Conservation (phyloP, 2,113 vertebrate species). For the Nothocercus nigrocapillus region DNA sequence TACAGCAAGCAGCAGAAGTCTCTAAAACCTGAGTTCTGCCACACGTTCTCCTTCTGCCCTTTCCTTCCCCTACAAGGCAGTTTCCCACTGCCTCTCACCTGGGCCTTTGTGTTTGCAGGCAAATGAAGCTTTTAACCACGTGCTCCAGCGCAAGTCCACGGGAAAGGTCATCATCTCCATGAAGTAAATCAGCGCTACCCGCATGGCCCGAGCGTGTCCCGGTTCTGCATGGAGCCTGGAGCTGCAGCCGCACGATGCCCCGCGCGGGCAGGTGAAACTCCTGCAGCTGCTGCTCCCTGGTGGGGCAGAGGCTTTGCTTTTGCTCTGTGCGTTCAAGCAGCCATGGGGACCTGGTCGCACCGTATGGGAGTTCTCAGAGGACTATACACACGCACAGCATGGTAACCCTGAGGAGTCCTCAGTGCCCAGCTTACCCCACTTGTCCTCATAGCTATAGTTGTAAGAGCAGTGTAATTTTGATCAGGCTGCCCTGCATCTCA, state of each 20-base stretch:
- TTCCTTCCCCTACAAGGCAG: neutral
- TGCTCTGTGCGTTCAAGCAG: neutral
- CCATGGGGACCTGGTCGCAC: neutral
- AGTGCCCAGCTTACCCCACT: neutral
- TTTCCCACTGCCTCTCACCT: neutral
- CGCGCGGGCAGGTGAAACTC: neutral
- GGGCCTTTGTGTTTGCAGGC: neutral
- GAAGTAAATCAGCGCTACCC: neutral
- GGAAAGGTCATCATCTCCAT: conserved; percentile 31
- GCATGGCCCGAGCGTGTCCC: neutral
- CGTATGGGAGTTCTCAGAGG: neutral
- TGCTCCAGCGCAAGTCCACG: conserved; percentile 28
- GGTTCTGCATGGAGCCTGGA: neutral
- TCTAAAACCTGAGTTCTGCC: neutral
- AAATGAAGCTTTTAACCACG: conserved; percentile 34
- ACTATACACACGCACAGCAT: rapidly evolving
- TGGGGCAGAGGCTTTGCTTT: neutral
- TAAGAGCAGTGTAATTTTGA: neutral
- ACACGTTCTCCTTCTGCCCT: neutral
- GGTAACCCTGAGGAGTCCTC: neutral
- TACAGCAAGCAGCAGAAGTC: no score
- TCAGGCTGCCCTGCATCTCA: no score
- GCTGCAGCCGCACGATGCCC: neutral
- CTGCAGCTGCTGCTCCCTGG: no score
- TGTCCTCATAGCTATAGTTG: neutral